These are phyloP conservation scores for Sialis lutaria DNA, from an alignment of 2,888 invertebrate genomes.

Conservation along the genomic window DNA sequence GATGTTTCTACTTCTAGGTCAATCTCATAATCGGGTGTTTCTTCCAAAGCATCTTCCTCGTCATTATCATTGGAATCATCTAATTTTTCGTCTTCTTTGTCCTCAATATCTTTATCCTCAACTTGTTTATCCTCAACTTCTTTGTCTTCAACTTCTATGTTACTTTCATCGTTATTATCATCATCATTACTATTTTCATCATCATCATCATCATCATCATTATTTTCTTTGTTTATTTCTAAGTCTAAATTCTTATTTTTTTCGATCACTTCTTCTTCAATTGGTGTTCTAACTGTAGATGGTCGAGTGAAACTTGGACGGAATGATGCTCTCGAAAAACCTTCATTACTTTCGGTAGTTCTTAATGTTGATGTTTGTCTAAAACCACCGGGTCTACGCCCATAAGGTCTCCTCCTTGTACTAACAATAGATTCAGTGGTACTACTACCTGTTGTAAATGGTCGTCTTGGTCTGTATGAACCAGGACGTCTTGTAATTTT, in stretches of 20 bases:
- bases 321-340: no score
- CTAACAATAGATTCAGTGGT: no score
- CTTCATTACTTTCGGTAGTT: no score
- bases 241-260: background rate
- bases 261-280: background rate
- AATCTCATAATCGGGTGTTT: conserved; percentile 8
- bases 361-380: no score
- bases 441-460: no score
- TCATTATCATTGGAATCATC: conserved; percentile 26
- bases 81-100: conserved; percentile 22
- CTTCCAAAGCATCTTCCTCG: conserved; percentile 22
- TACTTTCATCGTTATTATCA: conserved; percentile 7
- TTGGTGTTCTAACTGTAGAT: background rate
- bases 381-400: no score
- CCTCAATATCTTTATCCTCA: conserved; percentile 10
- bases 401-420: no score
- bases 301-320: background rate
- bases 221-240: background rate
- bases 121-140: conserved; percentile 12
- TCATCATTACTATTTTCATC: background rate
- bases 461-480: no score
- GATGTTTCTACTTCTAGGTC: conserved; percentile 1
- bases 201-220: background rate
- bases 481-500: background rate
- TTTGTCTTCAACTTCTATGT: conserved; percentile 8